A percentile compares a stretch with the other conserved stretches of the same genome.
phyloP scores from a whole-genome alignment of 2,113 vertebrate genomes.

The Anthoscopus minutus region DNA sequence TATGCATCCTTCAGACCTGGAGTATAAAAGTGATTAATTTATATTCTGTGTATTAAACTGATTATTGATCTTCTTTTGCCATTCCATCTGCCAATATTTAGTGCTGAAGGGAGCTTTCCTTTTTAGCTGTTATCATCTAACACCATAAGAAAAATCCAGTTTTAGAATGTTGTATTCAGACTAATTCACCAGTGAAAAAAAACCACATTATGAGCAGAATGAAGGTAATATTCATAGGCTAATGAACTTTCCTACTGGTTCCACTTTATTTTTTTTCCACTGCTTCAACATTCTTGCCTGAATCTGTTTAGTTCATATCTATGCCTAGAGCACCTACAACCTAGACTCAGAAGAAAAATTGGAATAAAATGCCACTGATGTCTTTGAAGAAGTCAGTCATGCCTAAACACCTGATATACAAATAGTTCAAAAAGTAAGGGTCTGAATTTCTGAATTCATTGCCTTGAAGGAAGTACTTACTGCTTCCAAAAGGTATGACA shows the following conservation, averaged over 20 bases:
- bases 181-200: background rate
- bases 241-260: background rate
- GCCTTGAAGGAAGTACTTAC: background rate
- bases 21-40: background rate
- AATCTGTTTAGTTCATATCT: background rate
- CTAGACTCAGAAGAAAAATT: background rate
- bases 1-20: background rate
- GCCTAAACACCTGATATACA: background rate
- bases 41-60: background rate
- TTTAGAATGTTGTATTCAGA: background rate
- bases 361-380: background rate
- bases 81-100: constrained; percentile 23
- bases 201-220: background rate
- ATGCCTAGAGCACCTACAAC: background rate
- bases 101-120: background rate
- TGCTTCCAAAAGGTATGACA: background rate
- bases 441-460: background rate
- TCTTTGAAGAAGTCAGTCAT: background rate
- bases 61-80: background rate
- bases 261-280: background rate
- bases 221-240: background rate
- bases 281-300: background rate
- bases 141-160: background rate
- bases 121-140: background rate
- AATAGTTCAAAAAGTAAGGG: background rate